A percentile compares a stretch with the other conserved stretches of the same genome.
Conservation (phyloP, 2,888 invertebrate genomes). For the Salpingus planirostris region DNA sequence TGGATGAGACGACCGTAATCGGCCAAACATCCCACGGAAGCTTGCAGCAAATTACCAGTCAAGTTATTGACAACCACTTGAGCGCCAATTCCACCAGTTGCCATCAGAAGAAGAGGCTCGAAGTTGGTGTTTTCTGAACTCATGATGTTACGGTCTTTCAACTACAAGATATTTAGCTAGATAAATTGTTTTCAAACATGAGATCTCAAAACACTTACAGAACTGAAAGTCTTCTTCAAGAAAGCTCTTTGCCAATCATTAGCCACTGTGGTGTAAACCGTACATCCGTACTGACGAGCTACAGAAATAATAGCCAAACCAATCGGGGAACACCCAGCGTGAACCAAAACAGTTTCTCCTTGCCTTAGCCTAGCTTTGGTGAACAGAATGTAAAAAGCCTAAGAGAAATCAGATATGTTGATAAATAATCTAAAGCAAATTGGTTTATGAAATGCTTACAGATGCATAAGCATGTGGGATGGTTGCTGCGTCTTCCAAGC, state of each 20-base stretch:
- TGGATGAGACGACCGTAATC: constrained; percentile 66
- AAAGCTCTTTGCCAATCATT: constrained; percentile 37
- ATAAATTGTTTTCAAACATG: no score
- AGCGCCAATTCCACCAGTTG: constrained; percentile 81
- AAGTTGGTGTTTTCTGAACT: constrained; percentile 56
- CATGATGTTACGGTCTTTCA: constrained; percentile 32
- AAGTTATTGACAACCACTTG: constrained; percentile 86
- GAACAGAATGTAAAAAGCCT: constrained; percentile 41
- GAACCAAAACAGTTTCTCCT: constrained; percentile 46
- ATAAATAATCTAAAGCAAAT: constrained; percentile 3
- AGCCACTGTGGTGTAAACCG: constrained; percentile 54
- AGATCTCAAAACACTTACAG: constrained; percentile 33
- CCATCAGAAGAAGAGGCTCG: constrained; percentile 69
- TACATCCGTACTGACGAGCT: constrained; percentile 49
- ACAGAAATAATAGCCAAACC: constrained; percentile 65
- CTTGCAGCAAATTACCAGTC: constrained; percentile 79
- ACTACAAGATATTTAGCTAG: constrained; percentile 26
- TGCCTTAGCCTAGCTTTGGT: constrained; percentile 32
- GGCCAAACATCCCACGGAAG: constrained; percentile 54
- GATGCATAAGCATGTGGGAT: constrained; percentile 73
- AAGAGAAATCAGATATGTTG: constrained; percentile 14
- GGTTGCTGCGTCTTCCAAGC: constrained; percentile 64
- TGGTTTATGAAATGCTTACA: constrained; percentile 24
- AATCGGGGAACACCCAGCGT: constrained; percentile 53
- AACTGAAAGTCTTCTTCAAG: constrained; percentile 30